Base-by-base conservation (phyloP, 2,797 vertebrate species). In the Artibeus jamaicensis region DNA sequence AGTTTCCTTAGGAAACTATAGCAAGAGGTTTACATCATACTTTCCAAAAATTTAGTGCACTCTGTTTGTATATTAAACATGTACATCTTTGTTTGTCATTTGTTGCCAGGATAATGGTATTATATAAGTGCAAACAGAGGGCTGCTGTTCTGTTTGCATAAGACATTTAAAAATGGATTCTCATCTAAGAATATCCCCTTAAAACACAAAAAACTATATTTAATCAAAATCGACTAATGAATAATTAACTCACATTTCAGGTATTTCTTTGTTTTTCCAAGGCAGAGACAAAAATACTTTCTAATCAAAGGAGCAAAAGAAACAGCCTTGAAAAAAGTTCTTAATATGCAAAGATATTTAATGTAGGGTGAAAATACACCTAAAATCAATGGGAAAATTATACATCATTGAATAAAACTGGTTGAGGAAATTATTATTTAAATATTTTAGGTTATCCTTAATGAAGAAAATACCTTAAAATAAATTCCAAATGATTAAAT, bases 161-260 rank as follows among this genome's bases (percentile, higher is more conserved):
- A 32, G n/a, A 9, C 18, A n/a, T 86, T 81, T 86, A 86, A 68
- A 76, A 26, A 71, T 86, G 11, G 3, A 76, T 71, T 88, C 32
- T 95, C 2, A 77, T 85, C 24, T 5, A 68, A 32, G 26, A 62
- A 83, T 86, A 37, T 78, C 9, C 19, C 32, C 50, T 93, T 94
- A 93, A 95, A 62, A 53, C 3, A 19, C 86, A 6, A 65, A 57
- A 57, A 82, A 59, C 9, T 81, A 44, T 74, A 15, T 73, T 78
- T 94, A 95, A 50, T 93, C 37, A 91, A 91, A 93, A 78, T 86
- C 12, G 86, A 29, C 48, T 53, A 86, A 24, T 90, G 8, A 76
- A 57, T 84, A 92, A 46, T 79, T 86, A 93, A 29, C 55, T 91
- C 74, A 92, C 42, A 53, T 44, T 57, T 90, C 46, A 79, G 29